These are phyloP conservation scores for Leptosomus discolor DNA, from an alignment of 2,113 vertebrate genomes.

Conservation along the genomic window DNA sequence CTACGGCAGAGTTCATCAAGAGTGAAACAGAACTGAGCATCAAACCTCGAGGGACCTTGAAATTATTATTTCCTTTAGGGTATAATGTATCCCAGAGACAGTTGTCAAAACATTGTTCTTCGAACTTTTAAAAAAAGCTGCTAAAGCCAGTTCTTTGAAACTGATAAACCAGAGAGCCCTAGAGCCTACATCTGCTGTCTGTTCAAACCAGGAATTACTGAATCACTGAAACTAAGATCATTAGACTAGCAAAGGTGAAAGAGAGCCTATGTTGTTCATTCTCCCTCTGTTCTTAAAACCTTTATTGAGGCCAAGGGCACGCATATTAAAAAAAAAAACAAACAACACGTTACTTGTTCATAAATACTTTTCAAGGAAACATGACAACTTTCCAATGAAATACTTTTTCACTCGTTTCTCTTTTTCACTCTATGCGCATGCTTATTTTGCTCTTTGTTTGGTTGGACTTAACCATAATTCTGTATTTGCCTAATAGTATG, in stretches of 20 bases:
- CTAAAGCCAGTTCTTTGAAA: constrained; percentile 17
- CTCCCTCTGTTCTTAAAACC: background rate
- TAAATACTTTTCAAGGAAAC: background rate
- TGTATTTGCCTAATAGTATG: background rate
- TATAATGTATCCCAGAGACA: background rate
- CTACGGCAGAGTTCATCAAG: background rate
- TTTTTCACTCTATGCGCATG: background rate
- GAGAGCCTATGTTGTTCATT: background rate
- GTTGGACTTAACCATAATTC: background rate
- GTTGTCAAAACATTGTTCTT: background rate
- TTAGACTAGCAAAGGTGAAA: background rate
- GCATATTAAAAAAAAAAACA: background rate
- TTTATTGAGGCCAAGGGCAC: background rate
- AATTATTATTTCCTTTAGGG: background rate
- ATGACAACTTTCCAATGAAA: background rate
- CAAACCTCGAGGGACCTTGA: background rate
- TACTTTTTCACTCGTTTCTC: background rate
- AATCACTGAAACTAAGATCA: background rate
- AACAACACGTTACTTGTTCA: background rate
- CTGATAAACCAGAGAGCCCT: background rate
- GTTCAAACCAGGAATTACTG: background rate
- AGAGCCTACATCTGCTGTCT: background rate
- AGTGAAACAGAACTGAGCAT: background rate
- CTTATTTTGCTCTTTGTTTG: background rate
- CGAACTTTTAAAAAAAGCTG: background rate